phyloP scores from a whole-genome alignment of 2,113 vertebrate genomes.

The Puffinus mauretanicus region DNA sequence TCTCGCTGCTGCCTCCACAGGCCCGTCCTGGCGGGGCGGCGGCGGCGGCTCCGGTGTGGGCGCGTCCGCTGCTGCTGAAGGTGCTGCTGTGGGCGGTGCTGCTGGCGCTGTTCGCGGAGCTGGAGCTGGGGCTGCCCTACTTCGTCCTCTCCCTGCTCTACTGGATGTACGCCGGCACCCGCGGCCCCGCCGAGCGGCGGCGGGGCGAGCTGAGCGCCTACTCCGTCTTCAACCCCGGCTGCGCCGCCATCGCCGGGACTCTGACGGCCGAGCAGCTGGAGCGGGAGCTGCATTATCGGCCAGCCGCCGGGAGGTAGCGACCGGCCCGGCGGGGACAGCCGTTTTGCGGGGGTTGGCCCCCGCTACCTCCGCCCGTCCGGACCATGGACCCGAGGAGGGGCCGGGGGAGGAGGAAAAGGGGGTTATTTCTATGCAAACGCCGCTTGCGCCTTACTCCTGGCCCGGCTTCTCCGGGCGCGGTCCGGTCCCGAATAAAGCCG shows the following conservation, averaged over 20 bases:
- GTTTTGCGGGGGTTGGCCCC: not conserved
- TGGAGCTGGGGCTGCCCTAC: constrained; percentile 87
- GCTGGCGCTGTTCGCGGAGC: constrained; percentile 85
- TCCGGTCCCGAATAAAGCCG: not conserved
- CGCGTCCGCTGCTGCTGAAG: constrained; percentile 74
- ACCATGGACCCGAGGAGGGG: not conserved
- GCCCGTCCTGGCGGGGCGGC: not conserved
- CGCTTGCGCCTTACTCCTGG: not conserved
- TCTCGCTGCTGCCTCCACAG: not conserved
- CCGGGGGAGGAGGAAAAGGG: not conserved
- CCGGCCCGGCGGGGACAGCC: not conserved
- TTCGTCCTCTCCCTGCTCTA: constrained; percentile 90
- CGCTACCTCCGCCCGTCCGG: not conserved
- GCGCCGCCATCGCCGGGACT: constrained; percentile 85
- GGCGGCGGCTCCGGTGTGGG: not conserved
- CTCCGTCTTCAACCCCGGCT: constrained; percentile 94
- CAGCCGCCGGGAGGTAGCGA: constrained; percentile 47
- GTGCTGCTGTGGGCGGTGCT: constrained; percentile 89
- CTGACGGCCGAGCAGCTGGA: constrained; percentile 93
- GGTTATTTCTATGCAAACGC: not conserved
- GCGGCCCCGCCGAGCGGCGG: constrained; percentile 72
- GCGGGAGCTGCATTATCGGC: constrained; percentile 83
- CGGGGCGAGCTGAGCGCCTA: constrained; percentile 90
- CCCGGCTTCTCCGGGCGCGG: too few species aligned
- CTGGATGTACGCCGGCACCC: constrained; percentile 88